Conservation (phyloP, 2,797 vertebrate species). For the Enteromius trimaculatus region DNA sequence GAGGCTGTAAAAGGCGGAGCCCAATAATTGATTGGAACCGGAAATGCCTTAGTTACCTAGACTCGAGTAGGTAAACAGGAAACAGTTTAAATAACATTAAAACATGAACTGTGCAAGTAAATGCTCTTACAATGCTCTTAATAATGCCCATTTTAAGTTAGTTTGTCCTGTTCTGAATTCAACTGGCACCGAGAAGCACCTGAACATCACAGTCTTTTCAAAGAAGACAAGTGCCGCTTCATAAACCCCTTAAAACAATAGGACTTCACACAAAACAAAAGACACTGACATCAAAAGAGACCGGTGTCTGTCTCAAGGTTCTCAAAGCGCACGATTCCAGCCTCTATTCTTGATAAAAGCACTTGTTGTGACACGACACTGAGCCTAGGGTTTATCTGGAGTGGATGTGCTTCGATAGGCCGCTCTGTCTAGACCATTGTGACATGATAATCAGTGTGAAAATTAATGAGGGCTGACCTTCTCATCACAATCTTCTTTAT, state of each 20-base stretch:
- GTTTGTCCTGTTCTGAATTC: background rate
- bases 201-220: background rate
- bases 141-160: background rate
- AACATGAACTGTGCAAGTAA: background rate
- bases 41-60: background rate
- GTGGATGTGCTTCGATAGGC: background rate
- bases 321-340: background rate
- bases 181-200: background rate
- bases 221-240: background rate
- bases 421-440: conserved; percentile 18
- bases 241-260: background rate
- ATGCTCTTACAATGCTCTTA: background rate
- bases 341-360: background rate
- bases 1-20: background rate
- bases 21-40: background rate
- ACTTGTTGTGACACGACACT: conserved; percentile 6
- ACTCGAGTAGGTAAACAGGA: background rate
- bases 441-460: background rate
- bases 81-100: background rate
- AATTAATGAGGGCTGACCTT: conserved; percentile 26
- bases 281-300: conserved; percentile 16
- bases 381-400: background rate
- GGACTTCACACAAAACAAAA: conserved; percentile 11
- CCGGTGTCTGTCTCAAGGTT: background rate
- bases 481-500: background rate